phyloP scores from a whole-genome alignment of 2,888 invertebrate species.

The Tridacna crocea region DNA sequence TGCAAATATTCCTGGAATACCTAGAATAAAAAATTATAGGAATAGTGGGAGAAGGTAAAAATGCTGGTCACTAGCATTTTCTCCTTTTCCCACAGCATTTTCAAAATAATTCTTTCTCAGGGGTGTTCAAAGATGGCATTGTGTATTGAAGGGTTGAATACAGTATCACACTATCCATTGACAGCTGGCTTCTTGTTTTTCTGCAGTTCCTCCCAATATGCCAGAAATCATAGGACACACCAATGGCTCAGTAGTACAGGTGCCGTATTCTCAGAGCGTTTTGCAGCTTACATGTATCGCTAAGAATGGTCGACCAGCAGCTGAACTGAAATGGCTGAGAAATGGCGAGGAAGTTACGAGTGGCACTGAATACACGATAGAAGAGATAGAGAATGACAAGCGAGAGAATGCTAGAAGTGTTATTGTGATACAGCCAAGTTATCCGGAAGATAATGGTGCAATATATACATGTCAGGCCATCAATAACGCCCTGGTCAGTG shows the following conservation, averaged over 20 bases:
- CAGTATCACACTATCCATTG: too few species aligned
- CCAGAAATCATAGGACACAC: conserved; percentile 97
- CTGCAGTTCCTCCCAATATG: conserved; percentile 94
- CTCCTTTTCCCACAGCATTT: too few species aligned
- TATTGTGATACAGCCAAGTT: conserved; percentile 93
- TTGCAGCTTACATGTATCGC: conserved; percentile 95
- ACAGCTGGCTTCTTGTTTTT: not conserved
- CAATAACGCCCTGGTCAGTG: conserved; percentile 92
- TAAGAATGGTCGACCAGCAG: conserved; percentile 97
- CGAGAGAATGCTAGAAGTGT: conserved; percentile 86
- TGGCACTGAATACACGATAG: conserved; percentile 89
- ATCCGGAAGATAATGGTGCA: conserved; percentile 94
- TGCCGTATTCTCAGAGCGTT: conserved; percentile 93
- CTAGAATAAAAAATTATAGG: too few species aligned
- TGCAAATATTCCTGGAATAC: too few species aligned
- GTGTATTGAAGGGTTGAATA: too few species aligned
- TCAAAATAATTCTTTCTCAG: too few species aligned
- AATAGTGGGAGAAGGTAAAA: too few species aligned
- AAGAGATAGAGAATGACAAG: conserved; percentile 72
- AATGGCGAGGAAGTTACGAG: conserved; percentile 95
- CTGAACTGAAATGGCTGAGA: conserved; percentile 90
- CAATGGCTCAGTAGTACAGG: conserved; percentile 91
- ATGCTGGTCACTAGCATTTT: too few species aligned
- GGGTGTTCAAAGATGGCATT: too few species aligned
- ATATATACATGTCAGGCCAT: conserved; percentile 96